A percentile compares a stretch with the other conserved stretches of the same genome.
These are phyloP conservation scores for Bradysia coprophila DNA, from an alignment of 1,140 invertebrate species.

Conservation along the genomic window DNA sequence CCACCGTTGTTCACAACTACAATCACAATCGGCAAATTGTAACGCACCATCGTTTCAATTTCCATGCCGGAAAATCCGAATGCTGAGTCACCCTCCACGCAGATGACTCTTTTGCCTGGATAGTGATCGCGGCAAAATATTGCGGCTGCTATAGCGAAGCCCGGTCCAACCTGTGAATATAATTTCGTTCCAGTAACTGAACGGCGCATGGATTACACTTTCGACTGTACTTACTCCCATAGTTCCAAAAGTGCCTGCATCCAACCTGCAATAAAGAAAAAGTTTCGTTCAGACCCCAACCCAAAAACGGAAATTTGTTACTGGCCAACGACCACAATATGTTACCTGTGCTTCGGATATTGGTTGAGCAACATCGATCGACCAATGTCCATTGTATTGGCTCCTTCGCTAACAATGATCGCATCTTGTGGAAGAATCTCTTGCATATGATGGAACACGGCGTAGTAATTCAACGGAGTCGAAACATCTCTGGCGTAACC, in stretches of 20 bases:
- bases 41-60: slow-evolving; percentile 88
- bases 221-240: slow-evolving; percentile 84
- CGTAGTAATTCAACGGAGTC: slow-evolving; percentile 84
- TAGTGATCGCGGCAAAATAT: slow-evolving; percentile 67
- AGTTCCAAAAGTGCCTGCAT: slow-evolving; percentile 88
- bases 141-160: slow-evolving; percentile 84
- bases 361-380: slow-evolving; percentile 70
- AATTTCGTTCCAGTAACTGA: neutral
- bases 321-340: no score
- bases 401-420: slow-evolving; percentile 93
- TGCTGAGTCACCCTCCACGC: slow-evolving; percentile 86
- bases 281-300: no score
- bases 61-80: slow-evolving; percentile 98
- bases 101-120: slow-evolving; percentile 65
- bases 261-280: no score
- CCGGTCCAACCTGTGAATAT: slow-evolving; percentile 49
- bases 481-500: slow-evolving; percentile 35
- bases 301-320: no score
- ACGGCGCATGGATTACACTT: no score
- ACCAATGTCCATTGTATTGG: slow-evolving; percentile 97
- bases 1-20: slow-evolving; percentile 94
- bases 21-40: slow-evolving; percentile 78
- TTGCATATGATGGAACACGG: slow-evolving; percentile 68
- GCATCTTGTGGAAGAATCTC: slow-evolving; percentile 56
- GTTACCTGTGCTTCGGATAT: slow-evolving; percentile 62